Base-by-base conservation (phyloP, 2,888 invertebrate genomes). In the Xylota segnis region DNA sequence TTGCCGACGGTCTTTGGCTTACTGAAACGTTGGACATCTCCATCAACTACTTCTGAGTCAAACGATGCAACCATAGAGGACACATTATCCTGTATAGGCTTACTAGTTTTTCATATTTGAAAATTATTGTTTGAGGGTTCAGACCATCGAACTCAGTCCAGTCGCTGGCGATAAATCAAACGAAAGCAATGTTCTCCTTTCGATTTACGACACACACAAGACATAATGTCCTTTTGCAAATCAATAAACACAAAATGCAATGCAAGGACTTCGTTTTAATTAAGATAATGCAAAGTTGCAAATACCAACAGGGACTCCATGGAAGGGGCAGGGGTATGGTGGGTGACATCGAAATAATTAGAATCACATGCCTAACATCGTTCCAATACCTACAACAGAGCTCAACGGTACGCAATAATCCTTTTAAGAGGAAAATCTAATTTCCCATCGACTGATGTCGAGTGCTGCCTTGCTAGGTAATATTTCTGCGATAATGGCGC, bases 401-500 rank as follows among this genome's bases (percentile, higher is more conserved):
- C 59, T 54, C 47, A 72, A 72, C 18, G 58, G 63, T 23, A 75
- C 52, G 58, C 59, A 75, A 70, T 81, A 71, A 81, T 76, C 82
- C 82, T 76, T 75, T 81, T 72, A 81, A 76, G 82, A 86, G 86
- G 72, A 68, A 86, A 86, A 86, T 86, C 86, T 74, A 82, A 86
- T 86, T 86, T 86, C 86, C 59, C 77, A 82, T 86, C 58, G 72
- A 76, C 66, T 59, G 65, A 81, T 43, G 81, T 86, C 76, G 65
- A 76, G 86, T 76, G 50, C 71, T 68, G 50, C 71, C 63, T 63
- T 56, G 86, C 81, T 37, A 76, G 86, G 86, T 37, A 76, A 70
- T 86, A 86, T 86, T 86, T 86, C 82, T 66, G 58, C 81, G 68
- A 81, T 82, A 86, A 86, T 82, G 86, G 86, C 86, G 86, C 86